Evolutionary conservation across 1,140 invertebrate species (phyloP), one percentile per base, ranked within the genome.

Genomic region (Neuroterus valhalla): DNA sequence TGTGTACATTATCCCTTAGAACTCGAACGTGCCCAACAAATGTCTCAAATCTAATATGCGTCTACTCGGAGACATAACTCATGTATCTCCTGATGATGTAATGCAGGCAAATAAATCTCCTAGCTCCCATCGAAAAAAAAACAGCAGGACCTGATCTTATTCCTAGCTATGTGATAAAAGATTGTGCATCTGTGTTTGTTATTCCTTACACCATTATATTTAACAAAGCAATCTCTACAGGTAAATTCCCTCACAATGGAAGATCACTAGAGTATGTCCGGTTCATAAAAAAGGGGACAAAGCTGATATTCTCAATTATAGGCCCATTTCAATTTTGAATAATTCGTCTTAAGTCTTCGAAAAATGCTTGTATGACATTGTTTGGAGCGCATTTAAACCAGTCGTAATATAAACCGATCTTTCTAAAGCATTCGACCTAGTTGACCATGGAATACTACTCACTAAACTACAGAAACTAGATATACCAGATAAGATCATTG

Each of bases 341-440:
- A 4, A n/a, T 1, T 14, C 67, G 67, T 43, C 15, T 45, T 42
- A 23, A 73, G 55, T 14, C 26, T 10, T 48, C 68, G n/a, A n/a
- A n/a, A n/a, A n/a, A n/a, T n/a, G n/a, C n/a, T n/a, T n/a, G n/a
- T n/a, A n/a, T n/a, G n/a, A n/a, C n/a, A n/a, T 2, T 19, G 15
- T 2, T 68, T 38, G 43, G 6, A 50, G 12, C 10, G 68, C 14
- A 52, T 6, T 31, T 26, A 46, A 46, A 45, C 12, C 46, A 62
- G 3, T 19, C 71, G 72, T 73, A 1, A 66, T 82, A 8, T 82
- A 75, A 45, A 74, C 75, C 1, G 81, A 79, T 50, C 74, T 81
- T 42, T 50, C 38, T 2, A 81, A 78, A 44, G 78, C 78, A 1
- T 83, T 83, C 62, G 81, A 81, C 66, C 62, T 23, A 2, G 68